Base-by-base conservation (phyloP, 1,140 invertebrate species). In the Phymorhynchus buccinoides region DNA sequence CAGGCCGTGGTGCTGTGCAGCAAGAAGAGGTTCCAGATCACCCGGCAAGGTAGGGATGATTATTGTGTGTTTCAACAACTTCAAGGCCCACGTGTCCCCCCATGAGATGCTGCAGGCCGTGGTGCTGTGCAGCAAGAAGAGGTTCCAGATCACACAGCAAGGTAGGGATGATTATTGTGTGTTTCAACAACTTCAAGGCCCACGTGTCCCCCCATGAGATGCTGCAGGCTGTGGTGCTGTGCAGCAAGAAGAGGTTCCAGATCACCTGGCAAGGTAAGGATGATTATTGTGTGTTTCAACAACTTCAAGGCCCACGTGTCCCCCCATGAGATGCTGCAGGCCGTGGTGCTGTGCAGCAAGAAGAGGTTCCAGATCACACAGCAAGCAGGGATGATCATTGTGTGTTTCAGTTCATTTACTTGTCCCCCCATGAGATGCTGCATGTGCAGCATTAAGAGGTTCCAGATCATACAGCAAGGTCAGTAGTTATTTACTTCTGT, bases 51-150 rank as follows among this genome's bases (percentile, higher is more conserved):
- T 96, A 92, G 92, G 75, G n/a, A n/a, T n/a, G n/a, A n/a, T n/a
- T n/a, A n/a, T n/a, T n/a, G n/a, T n/a, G n/a, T n/a, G n/a, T n/a
- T n/a, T n/a, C n/a, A n/a, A n/a, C 84, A 99, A 99, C 92, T 99
- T 99, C 91, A 99, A 99, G 94, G 97, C 98, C 6, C 99, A 99
- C 92, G 99, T 99, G 1, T 99, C 98, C 80, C 99, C 99, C 0
- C 99, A 99, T 93, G 99, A 99, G 95, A 99, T 99, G 99, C 94
- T 99, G 22, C 99, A 99, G 94, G 98, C 99, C 48, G 98, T 99
- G 44, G 99, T 99, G 1, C 94, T 99, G 12, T 99, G 98, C 96
- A 99, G 98, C 90, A 97, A 98, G 92, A 99, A 99, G 91, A 96
- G 96, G 89, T 99, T 99, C 93, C 98, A 99, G 92, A 99, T 99